Evolutionary conservation across 2,797 vertebrate genomes (phyloP), one percentile per base, ranked within the genome.

Genomic region (Pogoniulus pusillus): DNA sequence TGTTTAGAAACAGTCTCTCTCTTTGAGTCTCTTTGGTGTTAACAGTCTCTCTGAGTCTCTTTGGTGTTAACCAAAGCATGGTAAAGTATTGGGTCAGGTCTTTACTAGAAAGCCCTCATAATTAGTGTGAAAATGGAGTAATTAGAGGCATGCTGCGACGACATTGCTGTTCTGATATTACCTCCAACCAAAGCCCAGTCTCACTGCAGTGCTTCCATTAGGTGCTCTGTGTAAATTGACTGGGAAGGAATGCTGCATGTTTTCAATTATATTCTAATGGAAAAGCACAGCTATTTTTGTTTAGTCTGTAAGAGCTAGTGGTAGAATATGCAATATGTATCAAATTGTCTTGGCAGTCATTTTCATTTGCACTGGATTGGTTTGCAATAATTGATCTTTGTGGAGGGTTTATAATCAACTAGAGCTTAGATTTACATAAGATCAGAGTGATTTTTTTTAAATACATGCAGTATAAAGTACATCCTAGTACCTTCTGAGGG

Each of bases 101-200:
- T 93, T 95, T 95, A 89, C 85, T 92, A 92, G 94, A 97, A 96
- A 91, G 84, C 70, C 49, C 84, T 95, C 76, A 94, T 93, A 96
- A 96, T 95, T 97, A 96, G 91, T 96, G 96, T 96, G 95, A 97
- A 96, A 97, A 96, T 96, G 90, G 94, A 96, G 87, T 95, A 96
- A 97, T 97, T 97, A 96, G 82, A 82, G 76, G 76, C 94, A 96
- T 87, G 93, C 96, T 97, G 96, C 37, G 77, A 83, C 93, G 94
- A 87, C 94, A 96, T 91, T 95, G 84, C 87, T 94, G 87, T 75
- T 76, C 69, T 87, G 87, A 75, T 92, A 93, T 93, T 92, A 76
- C 84, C 89, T 96, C 95, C 82, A 59, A 83, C 39, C 76, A 82
- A 84, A 88, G 87, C 90, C 82, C 72, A 75, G 87, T 85, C 85